These are phyloP conservation scores for Rhagonycha lutea DNA, from an alignment of 2,888 invertebrate genomes.

Conservation along the genomic window DNA sequence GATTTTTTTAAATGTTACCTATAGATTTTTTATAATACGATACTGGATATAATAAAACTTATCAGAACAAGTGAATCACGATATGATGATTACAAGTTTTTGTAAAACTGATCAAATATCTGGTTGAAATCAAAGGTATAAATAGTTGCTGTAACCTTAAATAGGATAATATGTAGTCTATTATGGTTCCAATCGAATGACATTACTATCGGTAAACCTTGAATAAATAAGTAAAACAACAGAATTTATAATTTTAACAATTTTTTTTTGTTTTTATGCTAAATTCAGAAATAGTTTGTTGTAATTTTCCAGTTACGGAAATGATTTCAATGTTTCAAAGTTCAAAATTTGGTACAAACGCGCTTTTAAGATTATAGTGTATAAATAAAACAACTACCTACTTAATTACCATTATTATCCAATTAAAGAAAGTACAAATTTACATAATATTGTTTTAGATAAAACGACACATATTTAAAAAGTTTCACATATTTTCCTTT, in stretches of 20 bases:
- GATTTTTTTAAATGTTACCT: no score
- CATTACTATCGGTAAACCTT: neutral
- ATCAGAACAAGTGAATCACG: neutral
- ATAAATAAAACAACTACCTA: neutral
- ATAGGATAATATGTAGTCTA: neutral
- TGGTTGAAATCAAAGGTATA: neutral
- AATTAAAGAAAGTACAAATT: neutral
- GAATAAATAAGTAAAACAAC: neutral
- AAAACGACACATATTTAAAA: neutral
- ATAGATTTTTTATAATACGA: no score
- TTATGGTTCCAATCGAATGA: neutral
- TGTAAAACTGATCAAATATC: neutral
- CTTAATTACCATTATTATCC: neutral
- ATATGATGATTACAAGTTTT: neutral
- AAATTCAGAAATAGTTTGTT: neutral
- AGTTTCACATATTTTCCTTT: neutral
- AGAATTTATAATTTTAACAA: neutral
- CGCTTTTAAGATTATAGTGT: neutral
- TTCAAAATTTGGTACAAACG: neutral
- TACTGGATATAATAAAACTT: neutral
- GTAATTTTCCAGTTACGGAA: neutral
- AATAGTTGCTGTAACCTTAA: neutral
- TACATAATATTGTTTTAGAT: neutral
- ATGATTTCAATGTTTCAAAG: neutral
- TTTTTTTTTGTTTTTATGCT: neutral